These are phyloP conservation scores for Drosophila quinaria DNA, from an alignment of 2,888 invertebrate species.

Conservation along the genomic window DNA sequence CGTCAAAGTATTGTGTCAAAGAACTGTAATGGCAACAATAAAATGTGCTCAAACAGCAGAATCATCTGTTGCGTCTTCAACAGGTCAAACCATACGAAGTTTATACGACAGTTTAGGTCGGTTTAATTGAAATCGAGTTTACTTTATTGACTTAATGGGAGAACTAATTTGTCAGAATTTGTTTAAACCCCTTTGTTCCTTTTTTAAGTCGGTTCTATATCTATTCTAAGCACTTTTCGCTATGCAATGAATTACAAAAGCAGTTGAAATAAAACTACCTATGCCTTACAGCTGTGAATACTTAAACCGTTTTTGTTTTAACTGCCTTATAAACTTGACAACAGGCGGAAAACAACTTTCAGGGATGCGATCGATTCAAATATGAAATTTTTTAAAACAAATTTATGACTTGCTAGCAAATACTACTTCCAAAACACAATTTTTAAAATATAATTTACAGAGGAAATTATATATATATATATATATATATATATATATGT, in stretches of 20 bases:
- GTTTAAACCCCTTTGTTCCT: too few species aligned
- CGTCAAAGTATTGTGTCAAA: not conserved
- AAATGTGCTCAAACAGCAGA: not conserved
- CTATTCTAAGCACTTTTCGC: too few species aligned
- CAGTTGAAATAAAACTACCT: too few species aligned
- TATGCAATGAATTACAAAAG: not conserved
- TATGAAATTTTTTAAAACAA: not conserved
- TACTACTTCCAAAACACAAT: not conserved
- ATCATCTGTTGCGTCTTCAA: conserved; percentile 9
- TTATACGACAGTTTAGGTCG: not conserved
- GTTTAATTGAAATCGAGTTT: not conserved
- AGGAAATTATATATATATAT: too few species aligned
- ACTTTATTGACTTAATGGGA: too few species aligned
- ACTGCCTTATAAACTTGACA: not conserved
- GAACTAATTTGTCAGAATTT: too few species aligned
- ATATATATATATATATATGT: too few species aligned
- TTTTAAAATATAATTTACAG: not conserved
- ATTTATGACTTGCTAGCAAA: not conserved
- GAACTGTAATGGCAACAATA: not conserved
- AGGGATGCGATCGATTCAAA: not conserved
- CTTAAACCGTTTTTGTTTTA: not conserved
- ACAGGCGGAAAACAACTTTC: not conserved
- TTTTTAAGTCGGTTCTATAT: too few species aligned
- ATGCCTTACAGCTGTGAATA: not conserved
- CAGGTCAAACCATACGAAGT: conserved; percentile 1